Conservation (phyloP, 1,140 invertebrate genomes). For the Ceratina japonica region DNA sequence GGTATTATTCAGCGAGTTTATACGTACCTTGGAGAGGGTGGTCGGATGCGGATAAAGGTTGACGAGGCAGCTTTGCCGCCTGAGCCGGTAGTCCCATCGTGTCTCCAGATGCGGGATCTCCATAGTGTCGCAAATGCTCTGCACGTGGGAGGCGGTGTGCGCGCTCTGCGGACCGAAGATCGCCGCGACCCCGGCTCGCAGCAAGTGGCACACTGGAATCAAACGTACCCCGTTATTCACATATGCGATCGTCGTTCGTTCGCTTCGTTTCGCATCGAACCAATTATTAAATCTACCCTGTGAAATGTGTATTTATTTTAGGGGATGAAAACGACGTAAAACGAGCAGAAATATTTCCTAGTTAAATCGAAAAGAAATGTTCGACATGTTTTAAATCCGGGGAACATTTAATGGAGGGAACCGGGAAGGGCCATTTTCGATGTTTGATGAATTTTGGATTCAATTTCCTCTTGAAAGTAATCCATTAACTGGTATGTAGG, state of each 20-base stretch:
- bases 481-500: too few species aligned
- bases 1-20: conserved; percentile 52
- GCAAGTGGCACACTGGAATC: conserved; percentile 91
- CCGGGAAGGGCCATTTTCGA: too few species aligned
- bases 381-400: background rate
- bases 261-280: background rate
- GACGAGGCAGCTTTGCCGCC: conserved; percentile 93
- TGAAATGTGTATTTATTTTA: too few species aligned
- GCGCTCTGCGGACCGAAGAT: conserved; percentile 96
- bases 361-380: too few species aligned
- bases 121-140: conserved; percentile 97
- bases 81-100: conserved; percentile 93
- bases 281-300: too few species aligned
- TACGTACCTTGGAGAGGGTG: conserved; percentile 89
- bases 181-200: conserved; percentile 92
- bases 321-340: too few species aligned
- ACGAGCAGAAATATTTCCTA: too few species aligned
- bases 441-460: too few species aligned
- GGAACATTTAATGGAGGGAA: too few species aligned
- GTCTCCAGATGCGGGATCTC: conserved; percentile 97
- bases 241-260: background rate
- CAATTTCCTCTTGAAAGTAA: too few species aligned
- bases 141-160: conserved; percentile 94
- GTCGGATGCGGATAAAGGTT: conserved; percentile 96
- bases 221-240: conserved; percentile 33